Conservation (phyloP, 2,888 invertebrate species). For the Drosophila greeni region DNA sequence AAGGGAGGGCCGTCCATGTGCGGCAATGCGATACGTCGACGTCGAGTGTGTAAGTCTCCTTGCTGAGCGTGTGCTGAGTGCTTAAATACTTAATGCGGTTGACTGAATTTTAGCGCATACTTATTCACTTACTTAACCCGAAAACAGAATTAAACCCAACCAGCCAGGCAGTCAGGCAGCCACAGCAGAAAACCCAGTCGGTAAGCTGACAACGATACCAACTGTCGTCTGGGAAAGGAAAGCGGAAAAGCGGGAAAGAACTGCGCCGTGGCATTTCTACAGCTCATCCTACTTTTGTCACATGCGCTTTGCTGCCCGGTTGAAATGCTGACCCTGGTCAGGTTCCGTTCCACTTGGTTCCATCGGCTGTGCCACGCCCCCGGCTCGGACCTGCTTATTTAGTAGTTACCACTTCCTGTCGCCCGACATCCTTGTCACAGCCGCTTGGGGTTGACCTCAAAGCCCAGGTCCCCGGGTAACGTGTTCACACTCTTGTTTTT, state of each 20-base stretch:
- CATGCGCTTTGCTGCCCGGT: slow-evolving; percentile 41
- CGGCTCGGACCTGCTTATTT: slow-evolving; percentile 44
- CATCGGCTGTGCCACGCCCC: slow-evolving; percentile 41
- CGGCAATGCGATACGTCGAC: slow-evolving; percentile 32
- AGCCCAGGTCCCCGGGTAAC: slow-evolving; percentile 31
- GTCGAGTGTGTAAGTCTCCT: slow-evolving; percentile 40
- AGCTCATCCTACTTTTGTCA: slow-evolving; percentile 60
- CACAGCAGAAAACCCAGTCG: slow-evolving; percentile 33
- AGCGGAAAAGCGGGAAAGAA: slow-evolving; percentile 11
- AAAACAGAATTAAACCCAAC: slow-evolving; percentile 49
- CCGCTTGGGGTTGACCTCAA: slow-evolving; percentile 40
- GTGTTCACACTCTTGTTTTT: slow-evolving; percentile 45
- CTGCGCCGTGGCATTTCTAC: slow-evolving; percentile 29
- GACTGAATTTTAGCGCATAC: slow-evolving; percentile 70
- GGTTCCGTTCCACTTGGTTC: slow-evolving; percentile 29
- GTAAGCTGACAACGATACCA: slow-evolving; percentile 54
- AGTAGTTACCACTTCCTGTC: slow-evolving; percentile 51
- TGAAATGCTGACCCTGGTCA: slow-evolving; percentile 34
- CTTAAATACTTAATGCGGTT: slow-evolving; percentile 74
- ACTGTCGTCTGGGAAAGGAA: slow-evolving; percentile 14
- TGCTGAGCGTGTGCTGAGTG: slow-evolving; percentile 62
- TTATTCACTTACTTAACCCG: slow-evolving; percentile 61
- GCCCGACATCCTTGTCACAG: slow-evolving; percentile 34
- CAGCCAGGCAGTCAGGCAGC: slow-evolving; percentile 26
- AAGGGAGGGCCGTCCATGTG: slow-evolving; percentile 11